Base-by-base conservation (phyloP, 2,888 invertebrate species). In the Lingula anatina region DNA sequence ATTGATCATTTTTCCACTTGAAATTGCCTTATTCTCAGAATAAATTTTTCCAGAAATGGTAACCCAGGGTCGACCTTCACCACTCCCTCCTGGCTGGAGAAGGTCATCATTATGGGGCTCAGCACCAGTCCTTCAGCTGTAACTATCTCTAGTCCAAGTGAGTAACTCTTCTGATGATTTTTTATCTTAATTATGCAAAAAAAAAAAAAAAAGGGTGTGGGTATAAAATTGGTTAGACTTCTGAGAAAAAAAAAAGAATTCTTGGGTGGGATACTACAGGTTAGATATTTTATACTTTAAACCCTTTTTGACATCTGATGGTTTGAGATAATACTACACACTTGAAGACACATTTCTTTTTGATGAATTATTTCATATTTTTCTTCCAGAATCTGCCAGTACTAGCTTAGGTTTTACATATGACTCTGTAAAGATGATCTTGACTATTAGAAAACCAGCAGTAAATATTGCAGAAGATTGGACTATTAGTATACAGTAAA, bases 21-120 rank as follows among this genome's bases (percentile, higher is more conserved):
- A n/a, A n/a, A n/a, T n/a, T n/a, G n/a, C n/a, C n/a, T n/a, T n/a
- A n/a, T n/a, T n/a, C n/a, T n/a, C n/a, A n/a, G n/a, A n/a, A n/a
- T n/a, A n/a, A n/a, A n/a, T n/a, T n/a, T 56, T 73, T 74, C 41
- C 68, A 83, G 83, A 18, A 83, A 87, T 60, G 79, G 85, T 25
- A 82, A 86, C 75, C 80, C 84, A 41, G 79, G 82, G 55, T 85
- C 87, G 0, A 81, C 79, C 20, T 93, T 84, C 73, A 81, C 84
- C 3, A 90, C 90, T 0, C 83, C 84, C 46, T 86, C 90, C 23
- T 94, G 92, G 92, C 79, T 95, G 44, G 95, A 96, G 76, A 84
- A 89, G 51, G 84, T 96, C 2, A 85, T 92, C 0, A 84, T 96
- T 52, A 82, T 88, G 21, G 93, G 93, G 31, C 81, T 89, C 59